A percentile compares a stretch with the other conserved stretches of the same genome.
Evolutionary conservation across 2,797 vertebrate genomes (phyloP).

Genomic region (Borostomias antarcticus): DNA sequence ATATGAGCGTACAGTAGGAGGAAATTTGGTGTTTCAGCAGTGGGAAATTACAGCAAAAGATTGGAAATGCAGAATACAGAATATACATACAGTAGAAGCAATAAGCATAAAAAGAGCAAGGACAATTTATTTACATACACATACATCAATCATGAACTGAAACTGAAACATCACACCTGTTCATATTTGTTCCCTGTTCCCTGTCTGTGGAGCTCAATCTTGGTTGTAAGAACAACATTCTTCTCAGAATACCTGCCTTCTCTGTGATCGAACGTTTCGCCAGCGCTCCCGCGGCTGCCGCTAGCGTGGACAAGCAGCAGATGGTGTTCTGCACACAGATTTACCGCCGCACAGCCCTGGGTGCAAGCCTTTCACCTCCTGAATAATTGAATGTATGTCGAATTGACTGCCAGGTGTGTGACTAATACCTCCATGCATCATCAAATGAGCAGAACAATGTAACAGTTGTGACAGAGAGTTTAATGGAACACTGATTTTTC

Average conservation of each 20-base stretch:
- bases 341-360: slow-evolving; percentile 65
- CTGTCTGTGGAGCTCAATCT: background rate
- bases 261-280: slow-evolving; percentile 15
- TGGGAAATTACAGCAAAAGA: too few relatives aligned
- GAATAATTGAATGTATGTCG: slow-evolving; percentile 66
- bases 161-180: too few relatives aligned
- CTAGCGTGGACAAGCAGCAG: slow-evolving; percentile 62
- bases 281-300: slow-evolving; percentile 36
- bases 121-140: too few relatives aligned
- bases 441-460: slow-evolving; percentile 21
- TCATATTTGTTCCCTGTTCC: too few relatives aligned
- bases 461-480: background rate
- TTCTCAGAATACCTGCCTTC: background rate
- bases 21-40: too few relatives aligned
- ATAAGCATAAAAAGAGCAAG: too few relatives aligned
- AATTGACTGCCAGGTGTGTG: slow-evolving; percentile 55
- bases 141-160: too few relatives aligned
- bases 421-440: slow-evolving; percentile 53
- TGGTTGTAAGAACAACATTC: background rate
- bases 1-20: too few relatives aligned
- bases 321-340: slow-evolving; percentile 67
- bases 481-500: too few relatives aligned
- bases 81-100: too few relatives aligned
- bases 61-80: too few relatives aligned
- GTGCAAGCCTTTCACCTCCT: slow-evolving; percentile 60